A percentile compares a stretch with the other conserved stretches of the same genome.
These are phyloP conservation scores for Apodemus agrarius DNA, from an alignment of 2,797 vertebrate species.

Conservation along the genomic window DNA sequence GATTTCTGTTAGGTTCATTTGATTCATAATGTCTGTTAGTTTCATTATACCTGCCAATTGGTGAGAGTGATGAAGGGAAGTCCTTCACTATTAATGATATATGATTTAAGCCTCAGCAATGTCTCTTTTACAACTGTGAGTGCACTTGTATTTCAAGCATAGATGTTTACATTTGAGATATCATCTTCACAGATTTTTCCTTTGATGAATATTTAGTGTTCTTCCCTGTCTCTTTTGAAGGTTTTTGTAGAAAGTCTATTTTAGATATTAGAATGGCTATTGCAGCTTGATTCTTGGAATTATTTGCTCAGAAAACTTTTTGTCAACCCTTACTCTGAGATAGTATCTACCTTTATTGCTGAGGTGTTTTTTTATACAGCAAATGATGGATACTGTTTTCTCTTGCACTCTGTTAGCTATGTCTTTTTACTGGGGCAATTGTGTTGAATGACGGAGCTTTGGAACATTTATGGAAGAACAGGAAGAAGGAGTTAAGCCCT, in stretches of 20 bases:
- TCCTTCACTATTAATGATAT: neutral
- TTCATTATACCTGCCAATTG: neutral
- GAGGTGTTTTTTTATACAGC: neutral
- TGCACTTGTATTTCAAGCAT: neutral
- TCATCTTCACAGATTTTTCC: neutral
- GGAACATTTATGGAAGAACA: neutral
- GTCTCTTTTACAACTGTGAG: neutral
- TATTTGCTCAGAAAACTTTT: neutral
- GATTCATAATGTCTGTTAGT: neutral
- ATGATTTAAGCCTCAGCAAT: neutral
- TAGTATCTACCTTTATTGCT: neutral
- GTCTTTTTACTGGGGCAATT: neutral
- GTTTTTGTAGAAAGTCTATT: neutral
- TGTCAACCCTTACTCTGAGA: neutral
- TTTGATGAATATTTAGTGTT: neutral
- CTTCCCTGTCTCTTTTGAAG: neutral
- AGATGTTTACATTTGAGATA: neutral
- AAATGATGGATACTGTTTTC: neutral
- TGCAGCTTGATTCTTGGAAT: neutral
- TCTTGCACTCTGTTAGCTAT: neutral
- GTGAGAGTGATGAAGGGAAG: neutral
- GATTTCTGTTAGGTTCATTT: neutral
- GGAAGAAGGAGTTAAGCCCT: neutral
- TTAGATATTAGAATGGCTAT: neutral
- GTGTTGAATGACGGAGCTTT: neutral